Evolutionary conservation across 2,797 vertebrate species (phyloP).

Genomic region (Anisognathus igniventris): DNA sequence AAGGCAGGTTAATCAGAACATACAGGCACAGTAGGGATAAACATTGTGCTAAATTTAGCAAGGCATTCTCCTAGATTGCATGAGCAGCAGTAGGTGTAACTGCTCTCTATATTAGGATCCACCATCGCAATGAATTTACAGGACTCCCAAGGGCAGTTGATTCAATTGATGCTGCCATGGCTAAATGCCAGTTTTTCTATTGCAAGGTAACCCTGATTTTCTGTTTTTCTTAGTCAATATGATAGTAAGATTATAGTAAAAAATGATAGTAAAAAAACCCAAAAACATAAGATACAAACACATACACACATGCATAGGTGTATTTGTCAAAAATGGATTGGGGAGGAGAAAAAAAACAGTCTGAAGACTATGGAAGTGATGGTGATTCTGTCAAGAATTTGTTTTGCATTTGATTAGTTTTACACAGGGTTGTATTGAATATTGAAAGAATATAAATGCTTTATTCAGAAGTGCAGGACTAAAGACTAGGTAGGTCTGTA

Average conservation of each 20-base stretch:
- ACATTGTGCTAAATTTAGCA: slow-evolving; percentile 51
- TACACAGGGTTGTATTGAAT: background rate
- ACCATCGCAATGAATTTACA: background rate
- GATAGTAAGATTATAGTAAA: too few species aligned
- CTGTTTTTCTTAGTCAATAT: background rate
- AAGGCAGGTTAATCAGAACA: slow-evolving; percentile 33
- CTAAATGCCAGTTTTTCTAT: background rate
- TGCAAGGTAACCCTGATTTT: background rate
- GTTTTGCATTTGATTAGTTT: background rate
- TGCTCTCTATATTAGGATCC: background rate
- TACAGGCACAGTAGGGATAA: background rate
- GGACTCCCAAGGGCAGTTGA: slow-evolving; percentile 25
- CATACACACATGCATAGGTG: too few species aligned
- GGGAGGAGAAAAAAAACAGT: background rate
- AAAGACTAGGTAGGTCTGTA: background rate
- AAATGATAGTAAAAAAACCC: background rate
- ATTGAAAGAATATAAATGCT: background rate
- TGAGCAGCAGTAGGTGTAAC: background rate
- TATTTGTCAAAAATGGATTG: background rate
- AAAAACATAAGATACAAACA: background rate
- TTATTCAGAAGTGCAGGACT: background rate
- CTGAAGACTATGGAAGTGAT: background rate
- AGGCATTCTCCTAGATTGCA: background rate
- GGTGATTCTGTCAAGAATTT: background rate
- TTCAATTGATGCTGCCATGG: background rate